Evolutionary conservation across 2,113 vertebrate genomes (phyloP).

Genomic region (Pluvialis apricaria): DNA sequence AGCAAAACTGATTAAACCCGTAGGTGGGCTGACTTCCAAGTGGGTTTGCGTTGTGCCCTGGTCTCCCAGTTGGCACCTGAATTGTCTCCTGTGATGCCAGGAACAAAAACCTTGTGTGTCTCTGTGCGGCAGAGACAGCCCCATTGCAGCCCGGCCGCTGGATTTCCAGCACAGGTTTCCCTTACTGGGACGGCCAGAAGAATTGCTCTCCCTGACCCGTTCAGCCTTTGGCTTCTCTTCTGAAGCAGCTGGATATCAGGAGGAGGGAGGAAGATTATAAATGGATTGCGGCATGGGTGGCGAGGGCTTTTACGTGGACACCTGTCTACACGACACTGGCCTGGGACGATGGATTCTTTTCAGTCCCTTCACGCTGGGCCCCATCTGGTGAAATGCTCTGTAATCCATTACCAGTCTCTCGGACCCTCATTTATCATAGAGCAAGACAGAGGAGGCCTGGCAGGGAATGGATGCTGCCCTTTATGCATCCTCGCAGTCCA

Average conservation of each 20-base stretch:
- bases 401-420: not conserved
- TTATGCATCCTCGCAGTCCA: not conserved
- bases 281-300: not conserved
- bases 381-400: conserved; percentile 8
- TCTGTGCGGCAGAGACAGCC: not conserved
- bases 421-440: not conserved
- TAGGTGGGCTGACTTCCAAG: not conserved
- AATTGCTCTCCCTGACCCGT: not conserved
- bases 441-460: not conserved
- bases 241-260: not conserved
- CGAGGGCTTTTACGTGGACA: not conserved
- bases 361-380: not conserved
- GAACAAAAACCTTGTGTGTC: fast-evolving
- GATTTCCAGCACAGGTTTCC: not conserved
- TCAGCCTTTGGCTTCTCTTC: not conserved
- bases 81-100: not conserved
- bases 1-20: not conserved
- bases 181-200: not conserved
- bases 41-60: not conserved
- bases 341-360: not conserved
- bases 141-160: not conserved
- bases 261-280: not conserved
- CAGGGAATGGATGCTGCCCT: conserved; percentile 37
- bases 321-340: not conserved
- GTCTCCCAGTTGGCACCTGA: not conserved